Conservation (phyloP, 2,888 invertebrate species). For the Alloscopus bannaensis region DNA sequence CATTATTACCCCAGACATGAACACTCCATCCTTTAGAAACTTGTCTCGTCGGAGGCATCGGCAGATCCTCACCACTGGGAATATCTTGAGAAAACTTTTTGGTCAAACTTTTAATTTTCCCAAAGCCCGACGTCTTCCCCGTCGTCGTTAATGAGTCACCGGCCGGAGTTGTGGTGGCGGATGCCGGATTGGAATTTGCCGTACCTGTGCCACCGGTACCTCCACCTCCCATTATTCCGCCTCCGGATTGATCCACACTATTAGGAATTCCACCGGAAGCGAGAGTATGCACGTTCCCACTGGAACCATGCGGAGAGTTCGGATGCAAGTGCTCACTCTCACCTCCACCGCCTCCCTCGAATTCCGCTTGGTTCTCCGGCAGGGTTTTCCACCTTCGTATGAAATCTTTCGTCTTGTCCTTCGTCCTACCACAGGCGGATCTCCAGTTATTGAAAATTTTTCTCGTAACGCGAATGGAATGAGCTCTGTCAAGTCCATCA, state of each 20-base stretch:
- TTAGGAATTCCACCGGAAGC: constrained; percentile 16
- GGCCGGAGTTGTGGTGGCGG: constrained; percentile 78
- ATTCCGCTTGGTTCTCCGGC: constrained; percentile 71
- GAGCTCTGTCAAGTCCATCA: constrained; percentile 68
- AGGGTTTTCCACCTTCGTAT: constrained; percentile 75
- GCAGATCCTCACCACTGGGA: constrained; percentile 52
- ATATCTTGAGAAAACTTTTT: constrained; percentile 74
- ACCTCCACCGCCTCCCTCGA: constrained; percentile 60
- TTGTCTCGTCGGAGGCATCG: constrained; percentile 51
- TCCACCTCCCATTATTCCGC: constrained; percentile 33
- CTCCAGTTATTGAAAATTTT: constrained; percentile 81
- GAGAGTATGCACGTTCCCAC: constrained; percentile 19
- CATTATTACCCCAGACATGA: constrained; percentile 84
- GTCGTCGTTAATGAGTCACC: constrained; percentile 20
- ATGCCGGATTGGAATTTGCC: neutral
- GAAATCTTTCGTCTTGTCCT: constrained; percentile 84
- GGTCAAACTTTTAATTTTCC: constrained; percentile 79
- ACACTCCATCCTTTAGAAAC: constrained; percentile 84
- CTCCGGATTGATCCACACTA: constrained; percentile 43
- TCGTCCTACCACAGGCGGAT: constrained; percentile 85
- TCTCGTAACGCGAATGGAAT: constrained; percentile 77
- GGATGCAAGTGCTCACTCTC: constrained; percentile 44
- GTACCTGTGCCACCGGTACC: constrained; percentile 15
- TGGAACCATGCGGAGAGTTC: constrained; percentile 25
- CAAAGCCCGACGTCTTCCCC: constrained; percentile 39